Percentiles rank a stretch among this genome's conserved stretches.
phyloP scores from a whole-genome alignment of 2,888 invertebrate genomes.

The Lasius platythorax region DNA sequence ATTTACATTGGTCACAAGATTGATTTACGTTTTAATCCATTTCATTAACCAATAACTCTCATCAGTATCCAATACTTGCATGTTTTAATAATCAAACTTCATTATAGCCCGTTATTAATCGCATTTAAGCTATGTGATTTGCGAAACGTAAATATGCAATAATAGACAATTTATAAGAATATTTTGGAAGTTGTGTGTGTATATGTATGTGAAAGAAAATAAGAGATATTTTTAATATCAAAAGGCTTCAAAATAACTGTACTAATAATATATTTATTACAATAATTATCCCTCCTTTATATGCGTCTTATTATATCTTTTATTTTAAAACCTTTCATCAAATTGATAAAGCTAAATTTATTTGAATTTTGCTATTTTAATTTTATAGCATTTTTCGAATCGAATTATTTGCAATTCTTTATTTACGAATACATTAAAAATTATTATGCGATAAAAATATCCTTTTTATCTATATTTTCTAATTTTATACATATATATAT shows the following conservation, averaged over 20 bases:
- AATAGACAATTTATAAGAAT: background rate
- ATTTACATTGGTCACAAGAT: conserved; percentile 2
- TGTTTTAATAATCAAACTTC: conserved; percentile 64
- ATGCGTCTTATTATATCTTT: background rate
- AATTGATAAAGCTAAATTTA: background rate
- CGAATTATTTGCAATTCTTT: background rate
- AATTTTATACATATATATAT: background rate
- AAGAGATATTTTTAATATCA: background rate
- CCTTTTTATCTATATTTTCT: background rate
- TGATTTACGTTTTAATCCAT: conserved; percentile 29
- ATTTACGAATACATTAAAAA: background rate
- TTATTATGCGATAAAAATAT: background rate
- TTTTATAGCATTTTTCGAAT: background rate
- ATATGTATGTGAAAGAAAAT: background rate
- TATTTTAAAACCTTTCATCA: background rate
- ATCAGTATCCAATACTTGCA: conserved; percentile 49
- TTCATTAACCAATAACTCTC: conserved; percentile 14
- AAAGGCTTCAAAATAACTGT: background rate
- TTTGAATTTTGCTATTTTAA: background rate
- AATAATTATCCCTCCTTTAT: background rate
- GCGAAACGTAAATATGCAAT: conserved; percentile 16
- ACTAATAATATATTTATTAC: background rate
- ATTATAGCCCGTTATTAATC: conserved; percentile 52
- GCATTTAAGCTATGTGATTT: conserved; percentile 19
- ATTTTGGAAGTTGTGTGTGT: background rate